phyloP scores from a whole-genome alignment of 2,113 vertebrate genomes.

The Bufo bufo region DNA sequence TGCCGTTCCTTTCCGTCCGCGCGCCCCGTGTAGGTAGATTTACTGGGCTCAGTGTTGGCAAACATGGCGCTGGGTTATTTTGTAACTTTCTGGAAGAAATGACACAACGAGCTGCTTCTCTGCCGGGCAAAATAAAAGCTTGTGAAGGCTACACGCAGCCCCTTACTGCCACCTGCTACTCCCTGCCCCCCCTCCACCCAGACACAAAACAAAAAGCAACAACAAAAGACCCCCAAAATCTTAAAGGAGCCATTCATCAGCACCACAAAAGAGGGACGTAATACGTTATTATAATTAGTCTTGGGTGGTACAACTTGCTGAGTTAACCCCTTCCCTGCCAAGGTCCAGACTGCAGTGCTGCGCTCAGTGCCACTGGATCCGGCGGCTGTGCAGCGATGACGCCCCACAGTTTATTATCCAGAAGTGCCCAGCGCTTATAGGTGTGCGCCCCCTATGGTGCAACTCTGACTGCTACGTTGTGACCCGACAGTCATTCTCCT shows the following conservation, averaged over 20 bases:
- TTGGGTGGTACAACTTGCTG: constrained; percentile 85
- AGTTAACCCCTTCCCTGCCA: constrained; percentile 59
- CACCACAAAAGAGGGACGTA: constrained; percentile 90
- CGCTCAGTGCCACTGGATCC: neutral
- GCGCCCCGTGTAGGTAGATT: constrained; percentile 21
- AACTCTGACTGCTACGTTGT: neutral
- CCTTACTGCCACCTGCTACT: constrained; percentile 91
- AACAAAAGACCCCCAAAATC: constrained; percentile 88
- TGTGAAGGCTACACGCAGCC: constrained; percentile 75
- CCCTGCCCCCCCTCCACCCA: constrained; percentile 66
- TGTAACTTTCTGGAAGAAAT: constrained; percentile 67
- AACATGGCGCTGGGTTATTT: constrained; percentile 61
- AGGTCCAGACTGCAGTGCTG: neutral
- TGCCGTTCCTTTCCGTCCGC: no score
- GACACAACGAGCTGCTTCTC: constrained; percentile 63
- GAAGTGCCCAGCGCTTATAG: neutral
- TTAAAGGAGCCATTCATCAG: constrained; percentile 91
- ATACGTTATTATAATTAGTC: constrained; percentile 98
- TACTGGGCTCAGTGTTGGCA: constrained; percentile 62
- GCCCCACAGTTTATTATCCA: neutral
- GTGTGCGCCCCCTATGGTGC: neutral
- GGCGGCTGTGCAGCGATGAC: neutral
- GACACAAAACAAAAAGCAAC: constrained; percentile 76
- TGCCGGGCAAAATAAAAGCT: constrained; percentile 65
- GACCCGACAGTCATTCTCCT: no score